phyloP scores from a whole-genome alignment of 2,888 invertebrate species.

The Microdon myrmicae region DNA sequence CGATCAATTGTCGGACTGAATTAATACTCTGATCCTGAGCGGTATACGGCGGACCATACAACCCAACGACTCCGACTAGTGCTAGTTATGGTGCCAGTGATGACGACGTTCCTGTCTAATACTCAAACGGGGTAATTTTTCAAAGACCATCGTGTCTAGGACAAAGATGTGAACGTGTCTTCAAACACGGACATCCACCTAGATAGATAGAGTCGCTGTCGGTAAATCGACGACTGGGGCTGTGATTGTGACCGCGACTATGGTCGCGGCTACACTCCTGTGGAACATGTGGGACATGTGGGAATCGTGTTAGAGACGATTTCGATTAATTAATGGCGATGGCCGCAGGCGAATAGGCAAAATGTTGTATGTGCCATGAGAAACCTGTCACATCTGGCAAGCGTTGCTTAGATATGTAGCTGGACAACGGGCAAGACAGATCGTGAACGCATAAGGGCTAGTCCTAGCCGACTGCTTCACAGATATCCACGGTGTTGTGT shows the following conservation, averaged over 20 bases:
- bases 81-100: not conserved
- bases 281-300: too few species aligned
- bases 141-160: slow-evolving; percentile 4
- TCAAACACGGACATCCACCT: slow-evolving; percentile 22
- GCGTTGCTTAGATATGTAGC: slow-evolving; percentile 33
- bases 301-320: slow-evolving; percentile 48
- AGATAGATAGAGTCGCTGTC: slow-evolving; percentile 29
- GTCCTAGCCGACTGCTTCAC: too few species aligned
- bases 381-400: slow-evolving; percentile 49
- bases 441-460: slow-evolving; percentile 30
- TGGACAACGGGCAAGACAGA: not conserved
- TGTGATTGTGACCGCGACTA: too few species aligned
- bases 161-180: slow-evolving; percentile 26
- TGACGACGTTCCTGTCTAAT: slow-evolving; percentile 7
- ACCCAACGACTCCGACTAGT: slow-evolving; percentile 1
- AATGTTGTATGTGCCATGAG: slow-evolving; percentile 33
- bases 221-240: slow-evolving; percentile 12
- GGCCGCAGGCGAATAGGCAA: slow-evolving; percentile 27
- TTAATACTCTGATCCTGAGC: slow-evolving; percentile 42
- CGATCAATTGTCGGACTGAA: slow-evolving; percentile 49
- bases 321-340: slow-evolving; percentile 46
- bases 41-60: slow-evolving; percentile 4
- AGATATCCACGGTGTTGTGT: slow-evolving; percentile 24
- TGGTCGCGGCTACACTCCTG: too few species aligned
- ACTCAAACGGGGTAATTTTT: slow-evolving; percentile 11